A percentile compares a stretch with the other conserved stretches of the same genome.
Conservation (phyloP, 2,888 invertebrate species). For the Torymus texanus region DNA sequence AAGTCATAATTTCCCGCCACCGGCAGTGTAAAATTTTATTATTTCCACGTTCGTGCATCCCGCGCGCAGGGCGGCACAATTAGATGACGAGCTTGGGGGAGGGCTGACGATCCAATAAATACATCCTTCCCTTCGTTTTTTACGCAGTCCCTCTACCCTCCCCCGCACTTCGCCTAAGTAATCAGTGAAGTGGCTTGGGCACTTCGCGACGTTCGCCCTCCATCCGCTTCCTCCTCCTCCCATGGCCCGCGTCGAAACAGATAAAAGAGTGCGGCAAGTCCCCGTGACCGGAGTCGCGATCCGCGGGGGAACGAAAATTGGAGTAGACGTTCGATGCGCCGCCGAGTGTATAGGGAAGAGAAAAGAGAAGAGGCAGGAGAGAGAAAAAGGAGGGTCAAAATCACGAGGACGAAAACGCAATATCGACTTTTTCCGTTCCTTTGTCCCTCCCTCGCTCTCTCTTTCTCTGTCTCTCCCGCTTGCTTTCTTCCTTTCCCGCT, state of each 20-base stretch:
- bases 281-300: constrained; percentile 15
- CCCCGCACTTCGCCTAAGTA: constrained; percentile 28
- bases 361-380: neutral
- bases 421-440: constrained; percentile 32
- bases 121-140: constrained; percentile 31
- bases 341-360: too few species aligned
- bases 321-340: constrained; percentile 37
- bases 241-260: constrained; percentile 53
- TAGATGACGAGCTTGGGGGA: constrained; percentile 21
- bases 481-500: constrained; percentile 6
- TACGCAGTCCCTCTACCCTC: neutral
- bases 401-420: constrained; percentile 40
- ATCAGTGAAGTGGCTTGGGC: constrained; percentile 47
- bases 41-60: constrained; percentile 16
- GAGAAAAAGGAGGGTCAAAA: constrained; percentile 17
- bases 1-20: constrained; percentile 1
- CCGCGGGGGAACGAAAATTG: constrained; percentile 46
- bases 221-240: too few species aligned
- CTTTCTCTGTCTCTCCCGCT: constrained; percentile 8
- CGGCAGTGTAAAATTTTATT: constrained; percentile 12
- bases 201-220: constrained; percentile 39
- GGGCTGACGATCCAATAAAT: constrained; percentile 46
- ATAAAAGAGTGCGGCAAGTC: constrained; percentile 54
- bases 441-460: constrained; percentile 14
- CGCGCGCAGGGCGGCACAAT: neutral